phyloP scores from a whole-genome alignment of 2,888 invertebrate species.

The Pristionchus arcanus region DNA sequence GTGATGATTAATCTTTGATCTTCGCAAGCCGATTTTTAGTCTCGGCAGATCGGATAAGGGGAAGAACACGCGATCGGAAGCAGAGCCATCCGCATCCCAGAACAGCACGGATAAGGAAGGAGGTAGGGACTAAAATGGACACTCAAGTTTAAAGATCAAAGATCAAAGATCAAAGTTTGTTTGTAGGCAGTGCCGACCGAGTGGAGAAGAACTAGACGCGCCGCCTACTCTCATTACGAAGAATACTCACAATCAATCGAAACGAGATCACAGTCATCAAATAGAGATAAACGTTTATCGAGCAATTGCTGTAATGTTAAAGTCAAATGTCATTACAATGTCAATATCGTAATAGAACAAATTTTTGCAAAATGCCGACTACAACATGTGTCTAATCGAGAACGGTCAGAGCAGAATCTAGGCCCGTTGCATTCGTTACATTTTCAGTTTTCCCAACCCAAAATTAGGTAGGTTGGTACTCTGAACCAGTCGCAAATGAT shows the following conservation, averaged over 20 bases:
- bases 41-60: not conserved
- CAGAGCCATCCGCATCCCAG: not conserved
- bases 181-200: not conserved
- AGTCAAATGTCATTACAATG: too few relatives aligned
- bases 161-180: not conserved
- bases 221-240: not conserved
- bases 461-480: too few relatives aligned
- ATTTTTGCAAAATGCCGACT: too few relatives aligned
- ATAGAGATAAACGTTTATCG: slow-evolving; percentile 12
- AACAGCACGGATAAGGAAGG: not conserved
- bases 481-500: not conserved
- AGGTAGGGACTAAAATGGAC: not conserved
- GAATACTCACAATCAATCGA: slow-evolving; percentile 28
- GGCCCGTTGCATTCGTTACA: too few relatives aligned
- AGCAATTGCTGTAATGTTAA: not conserved
- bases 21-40: not conserved
- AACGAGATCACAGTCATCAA: slow-evolving; percentile 6
- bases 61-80: slow-evolving; percentile 5
- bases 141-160: not conserved
- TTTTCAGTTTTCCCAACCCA: too few relatives aligned
- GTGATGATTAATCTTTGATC: not conserved
- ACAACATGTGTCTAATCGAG: too few relatives aligned
- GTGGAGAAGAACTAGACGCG: not conserved
- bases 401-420: too few relatives aligned
- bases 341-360: too few relatives aligned